Evolutionary conservation across 2,797 vertebrate genomes (phyloP), one percentile per base, ranked within the genome.

Genomic region (Momotus momota): DNA sequence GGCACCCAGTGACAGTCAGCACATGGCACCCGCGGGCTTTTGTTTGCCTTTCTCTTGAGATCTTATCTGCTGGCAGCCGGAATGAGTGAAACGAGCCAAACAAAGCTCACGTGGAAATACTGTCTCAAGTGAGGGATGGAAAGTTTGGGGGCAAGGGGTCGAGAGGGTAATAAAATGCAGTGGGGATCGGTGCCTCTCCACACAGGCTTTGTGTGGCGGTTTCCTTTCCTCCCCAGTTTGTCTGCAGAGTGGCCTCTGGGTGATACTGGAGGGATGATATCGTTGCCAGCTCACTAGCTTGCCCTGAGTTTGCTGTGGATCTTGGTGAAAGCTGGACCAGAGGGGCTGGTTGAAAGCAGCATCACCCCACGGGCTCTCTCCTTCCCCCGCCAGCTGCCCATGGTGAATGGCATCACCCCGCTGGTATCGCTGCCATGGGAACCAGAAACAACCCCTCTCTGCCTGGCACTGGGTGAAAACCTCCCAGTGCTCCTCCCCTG

Each of bases 41-140:
- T 84, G 78, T 95, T 96, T 95, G 84, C 64, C 72, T 97, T 97
- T 95, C 93, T 89, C 62, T 82, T 29, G 41, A 90, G 90, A 95
- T 96, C 69, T 90, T 95, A 91, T 95, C 92, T 79, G 46, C 78
- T 72, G 67, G 77, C 69, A 49, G 80, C 80, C 80, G 84, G 73
- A 94, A 91, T 64, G 94, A 71, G 77, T 81, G 72, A 90, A 95
- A 55, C 12, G 58, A 92, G 91, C 88, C 96, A 96, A 94, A 90
- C 86, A 92, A 93, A 96, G 80, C 82, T 62, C 75, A 5, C 4
- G 12, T 2, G 11, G 70, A 89, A 96, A 86, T 27, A 41, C 16
- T 38, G 74, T 83, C 90, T 74, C 0, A 0, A 79, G 65, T 38
- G 74, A 84, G 54, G 82, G 91, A n/a, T 66, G 73, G 94, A 94